These are phyloP conservation scores for Hylaeus volcanicus DNA, from an alignment of 1,140 invertebrate species.

Conservation along the genomic window DNA sequence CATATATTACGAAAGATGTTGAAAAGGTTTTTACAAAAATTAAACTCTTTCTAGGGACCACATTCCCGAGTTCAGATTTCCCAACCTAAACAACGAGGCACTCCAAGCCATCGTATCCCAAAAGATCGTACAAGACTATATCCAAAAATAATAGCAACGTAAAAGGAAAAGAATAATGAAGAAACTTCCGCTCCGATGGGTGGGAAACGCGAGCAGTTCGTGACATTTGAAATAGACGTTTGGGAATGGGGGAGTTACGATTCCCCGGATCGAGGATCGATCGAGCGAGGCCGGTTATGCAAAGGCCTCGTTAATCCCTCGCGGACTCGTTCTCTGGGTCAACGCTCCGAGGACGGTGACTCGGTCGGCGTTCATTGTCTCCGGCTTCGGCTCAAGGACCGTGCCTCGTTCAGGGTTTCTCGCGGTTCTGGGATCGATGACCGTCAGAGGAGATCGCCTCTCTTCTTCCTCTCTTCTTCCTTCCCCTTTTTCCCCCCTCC, in stretches of 20 bases:
- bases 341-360: constrained; percentile 57
- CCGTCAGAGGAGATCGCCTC: constrained; percentile 45
- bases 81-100: too few species aligned
- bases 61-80: too few species aligned
- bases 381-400: constrained; percentile 55
- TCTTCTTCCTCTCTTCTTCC: background rate
- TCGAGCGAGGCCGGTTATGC: constrained; percentile 59
- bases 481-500: background rate
- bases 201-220: background rate
- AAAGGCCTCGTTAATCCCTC: constrained; percentile 58
- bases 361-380: constrained; percentile 56
- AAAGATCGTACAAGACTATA: too few species aligned
- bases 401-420: constrained; percentile 49
- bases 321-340: constrained; percentile 59
- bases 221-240: background rate
- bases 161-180: too few species aligned
- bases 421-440: constrained; percentile 59
- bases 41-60: too few species aligned
- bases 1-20: too few species aligned
- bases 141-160: too few species aligned
- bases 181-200: background rate
- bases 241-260: constrained; percentile 14
- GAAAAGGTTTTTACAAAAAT: too few species aligned
- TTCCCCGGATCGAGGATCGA: constrained; percentile 41
- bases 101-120: too few species aligned